Percentiles rank a stretch among this genome's conserved stretches.
Evolutionary conservation across 2,888 invertebrate species (phyloP).

Genomic region (Cephus sareptanus): DNA sequence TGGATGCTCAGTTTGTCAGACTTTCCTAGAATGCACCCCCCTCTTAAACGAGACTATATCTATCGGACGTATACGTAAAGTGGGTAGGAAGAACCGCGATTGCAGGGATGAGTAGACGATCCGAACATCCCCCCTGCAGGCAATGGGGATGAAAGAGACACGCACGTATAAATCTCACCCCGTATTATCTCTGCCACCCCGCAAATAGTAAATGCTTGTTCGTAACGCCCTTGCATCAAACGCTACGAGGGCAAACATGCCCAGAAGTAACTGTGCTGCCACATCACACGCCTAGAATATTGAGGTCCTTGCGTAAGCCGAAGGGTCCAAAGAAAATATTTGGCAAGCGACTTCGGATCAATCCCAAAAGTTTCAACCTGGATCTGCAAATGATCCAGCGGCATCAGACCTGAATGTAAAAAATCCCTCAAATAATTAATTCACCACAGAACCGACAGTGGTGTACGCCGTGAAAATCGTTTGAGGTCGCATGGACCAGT

Average conservation of each 20-base stretch:
- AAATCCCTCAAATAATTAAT: not conserved
- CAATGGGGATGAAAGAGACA: slow-evolving; percentile 39
- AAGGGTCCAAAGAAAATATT: slow-evolving; percentile 11
- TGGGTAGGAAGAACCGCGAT: not conserved
- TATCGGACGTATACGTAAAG: not conserved
- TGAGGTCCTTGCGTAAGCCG: not conserved
- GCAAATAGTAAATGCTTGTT: slow-evolving; percentile 57
- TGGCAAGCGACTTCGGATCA: slow-evolving; percentile 6
- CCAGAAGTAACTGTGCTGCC: slow-evolving; percentile 5
- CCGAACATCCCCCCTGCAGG: slow-evolving; percentile 38
- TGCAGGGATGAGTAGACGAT: slow-evolving; percentile 32
- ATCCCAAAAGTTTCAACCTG: not conserved
- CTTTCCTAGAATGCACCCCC: not conserved
- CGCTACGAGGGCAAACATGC: slow-evolving; percentile 10
- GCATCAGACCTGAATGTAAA: not conserved
- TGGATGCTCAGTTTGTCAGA: not conserved
- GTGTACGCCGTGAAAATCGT: no score
- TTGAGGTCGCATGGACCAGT: not conserved
- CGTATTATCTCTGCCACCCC: slow-evolving; percentile 55
- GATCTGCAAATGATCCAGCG: not conserved
- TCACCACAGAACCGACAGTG: not conserved
- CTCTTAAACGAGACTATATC: not conserved
- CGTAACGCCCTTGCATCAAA: slow-evolving; percentile 41
- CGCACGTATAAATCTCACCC: slow-evolving; percentile 54
- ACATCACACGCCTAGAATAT: not conserved